Percentiles rank a stretch among this genome's conserved stretches.
phyloP scores from a whole-genome alignment of 92 coral and sea anemone species.

The Zoanthus solanderi region DNA sequence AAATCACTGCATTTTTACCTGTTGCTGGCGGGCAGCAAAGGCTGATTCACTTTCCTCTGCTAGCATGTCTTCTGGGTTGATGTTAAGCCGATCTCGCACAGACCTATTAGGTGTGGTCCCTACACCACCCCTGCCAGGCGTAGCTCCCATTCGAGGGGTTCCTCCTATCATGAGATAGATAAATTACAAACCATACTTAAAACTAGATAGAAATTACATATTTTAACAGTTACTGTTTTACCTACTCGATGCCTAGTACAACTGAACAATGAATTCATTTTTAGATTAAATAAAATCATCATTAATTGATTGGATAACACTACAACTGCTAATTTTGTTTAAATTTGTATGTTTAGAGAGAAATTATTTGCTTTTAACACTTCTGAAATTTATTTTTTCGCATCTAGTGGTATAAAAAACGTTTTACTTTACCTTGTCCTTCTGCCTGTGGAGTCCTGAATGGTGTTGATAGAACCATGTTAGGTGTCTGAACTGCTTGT shows the following conservation, averaged over 20 bases:
- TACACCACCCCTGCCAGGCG: constrained; percentile 72
- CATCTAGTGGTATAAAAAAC: background rate
- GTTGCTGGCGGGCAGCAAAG: constrained; percentile 85
- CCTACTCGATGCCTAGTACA: no score
- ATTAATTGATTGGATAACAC: no score
- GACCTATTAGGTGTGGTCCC: constrained; percentile 89
- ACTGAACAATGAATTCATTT: no score
- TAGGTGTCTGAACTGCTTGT: constrained; percentile 93
- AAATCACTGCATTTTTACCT: constrained; percentile 40
- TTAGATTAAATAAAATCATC: no score
- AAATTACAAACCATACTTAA: background rate
- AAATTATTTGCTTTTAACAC: no score
- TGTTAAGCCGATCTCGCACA: constrained; percentile 92
- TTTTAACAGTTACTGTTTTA: no score
- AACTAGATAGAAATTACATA: no score
- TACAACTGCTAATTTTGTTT: no score
- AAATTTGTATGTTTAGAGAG: no score
- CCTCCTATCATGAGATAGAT: constrained; percentile 53
- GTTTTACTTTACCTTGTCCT: constrained; percentile 70
- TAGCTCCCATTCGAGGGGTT: constrained; percentile 87
- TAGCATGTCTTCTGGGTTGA: constrained; percentile 93
- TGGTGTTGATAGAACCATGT: constrained; percentile 93
- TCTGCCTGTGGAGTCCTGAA: constrained; percentile 97
- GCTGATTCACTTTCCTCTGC: constrained; percentile 90
- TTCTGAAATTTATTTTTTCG: background rate